Evolutionary conservation across 1,140 invertebrate species (phyloP).

Genomic region (Plodia interpunctella): DNA sequence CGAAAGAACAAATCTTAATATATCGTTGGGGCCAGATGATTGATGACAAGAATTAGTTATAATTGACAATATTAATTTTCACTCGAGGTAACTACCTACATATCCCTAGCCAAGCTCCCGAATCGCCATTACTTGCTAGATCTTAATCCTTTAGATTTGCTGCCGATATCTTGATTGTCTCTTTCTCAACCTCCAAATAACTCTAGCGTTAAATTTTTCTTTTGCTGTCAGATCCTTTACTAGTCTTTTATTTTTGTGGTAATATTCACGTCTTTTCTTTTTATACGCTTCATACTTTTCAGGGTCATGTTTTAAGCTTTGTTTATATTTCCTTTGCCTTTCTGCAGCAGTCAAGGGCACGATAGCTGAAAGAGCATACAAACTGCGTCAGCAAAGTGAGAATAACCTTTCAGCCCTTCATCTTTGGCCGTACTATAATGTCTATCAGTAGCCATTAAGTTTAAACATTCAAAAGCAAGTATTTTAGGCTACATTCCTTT

Average conservation of each 20-base stretch:
- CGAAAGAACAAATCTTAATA: no score
- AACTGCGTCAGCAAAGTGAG: neutral
- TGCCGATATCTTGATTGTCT: slow-evolving; percentile 8
- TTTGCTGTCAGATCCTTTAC: slow-evolving; percentile 14
- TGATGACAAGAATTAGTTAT: no score
- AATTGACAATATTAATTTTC: no score
- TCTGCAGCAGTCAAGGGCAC: slow-evolving; percentile 3
- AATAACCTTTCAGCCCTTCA: no score
- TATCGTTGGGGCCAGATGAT: no score
- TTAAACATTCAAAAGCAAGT: no score
- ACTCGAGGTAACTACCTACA: no score
- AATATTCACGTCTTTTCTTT: slow-evolving; percentile 9
- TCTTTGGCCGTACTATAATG: no score
- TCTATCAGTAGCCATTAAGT: no score
- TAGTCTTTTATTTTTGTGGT: slow-evolving; percentile 13
- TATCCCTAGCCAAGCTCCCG: no score
- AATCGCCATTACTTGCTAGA: no score
- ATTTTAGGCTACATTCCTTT: no score
- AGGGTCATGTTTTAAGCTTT: slow-evolving; percentile 4
- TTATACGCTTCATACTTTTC: slow-evolving; percentile 14
- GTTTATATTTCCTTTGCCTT: slow-evolving; percentile 8
- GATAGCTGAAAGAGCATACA: neutral
- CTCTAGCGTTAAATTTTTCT: slow-evolving; percentile 8
- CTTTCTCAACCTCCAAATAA: slow-evolving; percentile 10
- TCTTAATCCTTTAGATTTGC: slow-evolving; percentile 11